Evolutionary conservation across 2,113 vertebrate genomes (phyloP), one percentile per base, ranked within the genome.

Genomic region (Monarcha castaneiventris): DNA sequence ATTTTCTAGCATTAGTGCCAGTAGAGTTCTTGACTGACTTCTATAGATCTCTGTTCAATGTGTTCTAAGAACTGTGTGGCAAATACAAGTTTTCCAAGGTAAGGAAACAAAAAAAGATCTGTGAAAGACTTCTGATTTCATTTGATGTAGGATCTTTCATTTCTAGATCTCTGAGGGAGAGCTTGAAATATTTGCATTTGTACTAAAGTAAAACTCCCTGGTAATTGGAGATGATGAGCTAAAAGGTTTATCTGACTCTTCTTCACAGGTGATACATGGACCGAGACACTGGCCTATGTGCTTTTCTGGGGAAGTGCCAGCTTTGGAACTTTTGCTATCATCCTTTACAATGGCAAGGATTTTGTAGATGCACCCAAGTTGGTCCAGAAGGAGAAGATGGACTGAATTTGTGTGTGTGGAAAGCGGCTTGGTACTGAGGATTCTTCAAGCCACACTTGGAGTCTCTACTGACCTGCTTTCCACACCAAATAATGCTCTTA

Each of bases 321-420:
- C 61, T 97, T 98, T 55, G 98, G 98, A 90, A 99, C 99, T 6
- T 98, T 97, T 4, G 98, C 99, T 16, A 98, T 99, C 83, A 99
- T 99, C 97, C 98, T 99, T 84, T 99, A 99, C 95, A 99, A 99
- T 0, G 99, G 99, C 81, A 98, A 98, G 61, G 99, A 99, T 97
- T 99, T 99, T 93, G 99, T 99, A 7, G 99, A 99, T 89, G 98
- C 99, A 13, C 99, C 99, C 66, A 98, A 97, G 96, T 95, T 99
- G 88, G 98, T 99, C 55, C 99, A 99, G 97, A 99, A 99, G 81
- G 99, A 99, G 97, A 99, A 99, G 98, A 98, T 99, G 98, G 99
- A 99, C 98, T 99, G 99, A 99, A 99, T 98, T 97, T 99, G 99
- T 98, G 98, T 97, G 98, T 99, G 99, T 99, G 99, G 99, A 98